phyloP scores from a whole-genome alignment of 2,888 invertebrate species.

The Hoplodrina ambigua region DNA sequence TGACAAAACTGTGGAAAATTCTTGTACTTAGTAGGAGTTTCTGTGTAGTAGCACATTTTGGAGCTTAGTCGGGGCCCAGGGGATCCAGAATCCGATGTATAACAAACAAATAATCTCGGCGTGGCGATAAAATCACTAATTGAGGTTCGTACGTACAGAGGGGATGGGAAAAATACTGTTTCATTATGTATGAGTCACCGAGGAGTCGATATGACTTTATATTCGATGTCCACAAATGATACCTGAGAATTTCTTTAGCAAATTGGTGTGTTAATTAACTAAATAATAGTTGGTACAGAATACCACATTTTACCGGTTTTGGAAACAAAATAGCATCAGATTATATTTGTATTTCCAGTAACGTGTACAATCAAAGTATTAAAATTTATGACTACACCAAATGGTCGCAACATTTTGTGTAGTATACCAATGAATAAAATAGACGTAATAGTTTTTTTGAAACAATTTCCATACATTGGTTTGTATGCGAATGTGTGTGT shows the following conservation, averaged over 20 bases:
- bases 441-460: conserved; percentile 38
- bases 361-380: conserved; percentile 41
- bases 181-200: conserved; percentile 38
- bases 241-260: neutral
- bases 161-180: conserved; percentile 35
- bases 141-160: conserved; percentile 26
- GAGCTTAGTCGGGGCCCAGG: conserved; percentile 58
- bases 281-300: conserved; percentile 2
- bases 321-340: conserved; percentile 14
- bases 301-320: neutral
- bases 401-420: conserved; percentile 15
- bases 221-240: neutral
- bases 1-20: conserved; percentile 76
- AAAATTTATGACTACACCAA: conserved; percentile 48
- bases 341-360: conserved; percentile 32
- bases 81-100: conserved; percentile 43
- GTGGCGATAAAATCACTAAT: conserved; percentile 50
- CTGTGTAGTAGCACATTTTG: conserved; percentile 67
- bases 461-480: conserved; percentile 46
- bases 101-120: conserved; percentile 52
- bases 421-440: conserved; percentile 43
- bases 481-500: conserved; percentile 25
- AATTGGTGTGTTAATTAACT: neutral
- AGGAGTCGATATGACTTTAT: conserved; percentile 23
- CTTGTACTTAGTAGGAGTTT: conserved; percentile 66